These are phyloP conservation scores for Crotalus tigris DNA, from an alignment of 2,113 vertebrate species.

Conservation along the genomic window DNA sequence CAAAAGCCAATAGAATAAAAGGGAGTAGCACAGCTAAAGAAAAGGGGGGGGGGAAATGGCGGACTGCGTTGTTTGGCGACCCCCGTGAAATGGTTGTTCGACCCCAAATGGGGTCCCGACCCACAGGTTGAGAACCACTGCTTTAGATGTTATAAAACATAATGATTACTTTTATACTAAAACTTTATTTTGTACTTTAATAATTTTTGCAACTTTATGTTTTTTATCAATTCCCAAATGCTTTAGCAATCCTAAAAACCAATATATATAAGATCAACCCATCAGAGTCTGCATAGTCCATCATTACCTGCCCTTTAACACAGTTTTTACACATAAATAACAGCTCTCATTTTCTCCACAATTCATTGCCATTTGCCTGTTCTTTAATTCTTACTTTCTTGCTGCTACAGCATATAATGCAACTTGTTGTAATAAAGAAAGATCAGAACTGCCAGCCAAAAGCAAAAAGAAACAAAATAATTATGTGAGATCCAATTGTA, in stretches of 20 bases:
- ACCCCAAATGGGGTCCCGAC: too few species aligned
- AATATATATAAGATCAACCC: background rate
- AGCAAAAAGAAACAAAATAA: background rate
- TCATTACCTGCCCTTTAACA: background rate
- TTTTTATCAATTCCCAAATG: background rate
- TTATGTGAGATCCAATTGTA: background rate
- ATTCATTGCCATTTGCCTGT: background rate
- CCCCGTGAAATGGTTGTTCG: too few species aligned
- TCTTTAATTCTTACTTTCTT: background rate
- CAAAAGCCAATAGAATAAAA: too few species aligned
- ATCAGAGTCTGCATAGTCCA: background rate
- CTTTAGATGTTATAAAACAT: background rate
- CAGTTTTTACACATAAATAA: background rate
- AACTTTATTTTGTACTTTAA: background rate
- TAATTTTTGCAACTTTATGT: background rate
- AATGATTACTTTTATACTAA: background rate
- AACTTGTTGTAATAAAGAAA: background rate
- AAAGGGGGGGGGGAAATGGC: too few species aligned
- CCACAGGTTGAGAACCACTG: too few species aligned
- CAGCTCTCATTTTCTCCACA: background rate
- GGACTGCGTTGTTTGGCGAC: too few species aligned
- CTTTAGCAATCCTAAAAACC: background rate
- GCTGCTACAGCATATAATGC: background rate
- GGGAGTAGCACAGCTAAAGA: too few species aligned
- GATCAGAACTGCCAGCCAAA: background rate